Evolutionary conservation across 2,888 invertebrate species (phyloP).

Genomic region (Orthosia gracilis): DNA sequence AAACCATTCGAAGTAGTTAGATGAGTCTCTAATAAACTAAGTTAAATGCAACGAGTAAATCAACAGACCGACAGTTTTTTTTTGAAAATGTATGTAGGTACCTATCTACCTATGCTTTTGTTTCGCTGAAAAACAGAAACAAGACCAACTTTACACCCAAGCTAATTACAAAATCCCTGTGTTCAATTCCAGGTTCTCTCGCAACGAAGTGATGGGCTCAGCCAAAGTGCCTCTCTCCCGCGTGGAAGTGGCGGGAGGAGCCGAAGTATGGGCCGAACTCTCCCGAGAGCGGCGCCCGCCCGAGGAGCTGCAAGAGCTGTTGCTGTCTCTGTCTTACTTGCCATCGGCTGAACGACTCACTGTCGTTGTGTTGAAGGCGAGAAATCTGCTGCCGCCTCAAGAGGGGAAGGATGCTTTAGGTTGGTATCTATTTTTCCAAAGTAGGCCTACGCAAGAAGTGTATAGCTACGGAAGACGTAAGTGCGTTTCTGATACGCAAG

Average conservation of each 20-base stretch:
- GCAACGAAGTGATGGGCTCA: conserved; percentile 97
- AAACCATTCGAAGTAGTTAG: too few species aligned
- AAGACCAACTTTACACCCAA: background rate
- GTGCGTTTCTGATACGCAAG: background rate
- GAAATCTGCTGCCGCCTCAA: conserved; percentile 95
- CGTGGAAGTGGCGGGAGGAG: conserved; percentile 94
- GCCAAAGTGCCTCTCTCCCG: conserved; percentile 95
- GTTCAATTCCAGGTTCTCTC: conserved; percentile 92
- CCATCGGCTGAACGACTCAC: conserved; percentile 97
- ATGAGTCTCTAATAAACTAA: too few species aligned
- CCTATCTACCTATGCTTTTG: too few species aligned
- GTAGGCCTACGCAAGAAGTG: too few species aligned
- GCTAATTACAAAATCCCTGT: background rate
- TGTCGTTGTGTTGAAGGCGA: conserved; percentile 95
- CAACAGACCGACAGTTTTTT: too few species aligned
- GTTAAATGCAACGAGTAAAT: too few species aligned
- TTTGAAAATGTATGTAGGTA: too few species aligned
- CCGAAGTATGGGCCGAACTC: conserved; percentile 97
- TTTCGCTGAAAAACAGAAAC: too few species aligned
- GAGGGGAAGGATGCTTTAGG: conserved; percentile 93
- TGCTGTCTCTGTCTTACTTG: conserved; percentile 96
- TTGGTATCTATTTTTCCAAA: conserved; percentile 67
- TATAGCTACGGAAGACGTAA: conserved; percentile 74
- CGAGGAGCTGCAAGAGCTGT: conserved; percentile 95
- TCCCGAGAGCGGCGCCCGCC: conserved; percentile 95